These are phyloP conservation scores for Barbus barbus DNA, from an alignment of 2,113 vertebrate species.

Conservation along the genomic window DNA sequence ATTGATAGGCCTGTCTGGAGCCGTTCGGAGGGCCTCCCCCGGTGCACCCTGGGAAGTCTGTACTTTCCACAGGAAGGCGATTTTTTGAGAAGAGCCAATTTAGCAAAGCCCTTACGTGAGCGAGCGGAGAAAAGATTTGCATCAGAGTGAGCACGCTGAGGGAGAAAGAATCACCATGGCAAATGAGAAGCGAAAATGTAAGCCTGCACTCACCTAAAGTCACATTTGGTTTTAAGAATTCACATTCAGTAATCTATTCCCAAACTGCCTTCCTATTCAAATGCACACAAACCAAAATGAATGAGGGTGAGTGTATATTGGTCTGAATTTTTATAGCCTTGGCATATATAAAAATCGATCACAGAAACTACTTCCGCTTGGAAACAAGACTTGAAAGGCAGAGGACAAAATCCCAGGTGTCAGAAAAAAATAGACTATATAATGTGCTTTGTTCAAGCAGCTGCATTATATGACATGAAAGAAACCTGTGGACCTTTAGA, in stretches of 20 bases:
- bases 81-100: constrained; percentile 44
- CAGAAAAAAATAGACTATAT: background rate
- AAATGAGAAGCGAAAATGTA: constrained; percentile 32
- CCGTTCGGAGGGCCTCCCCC: background rate
- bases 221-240: constrained; percentile 31
- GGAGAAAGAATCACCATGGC: constrained; percentile 22
- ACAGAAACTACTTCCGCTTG: background rate
- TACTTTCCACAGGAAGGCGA: constrained; percentile 17
- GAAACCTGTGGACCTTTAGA: background rate
- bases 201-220: background rate
- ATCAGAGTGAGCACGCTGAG: constrained; percentile 16
- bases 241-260: constrained; percentile 27
- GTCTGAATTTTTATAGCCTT: constrained; percentile 13
- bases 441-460: background rate
- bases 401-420: background rate
- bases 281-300: constrained; percentile 12
- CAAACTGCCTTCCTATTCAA: constrained; percentile 9
- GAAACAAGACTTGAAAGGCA: background rate
- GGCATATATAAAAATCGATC: constrained; percentile 12
- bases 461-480: background rate
- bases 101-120: constrained; percentile 34
- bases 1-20: constrained; percentile 49
- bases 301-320: constrained; percentile 1
- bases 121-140: constrained; percentile 20
- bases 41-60: constrained; percentile 42